phyloP scores from a whole-genome alignment of 2,888 invertebrate genomes.

The Xanthorhoe designata region DNA sequence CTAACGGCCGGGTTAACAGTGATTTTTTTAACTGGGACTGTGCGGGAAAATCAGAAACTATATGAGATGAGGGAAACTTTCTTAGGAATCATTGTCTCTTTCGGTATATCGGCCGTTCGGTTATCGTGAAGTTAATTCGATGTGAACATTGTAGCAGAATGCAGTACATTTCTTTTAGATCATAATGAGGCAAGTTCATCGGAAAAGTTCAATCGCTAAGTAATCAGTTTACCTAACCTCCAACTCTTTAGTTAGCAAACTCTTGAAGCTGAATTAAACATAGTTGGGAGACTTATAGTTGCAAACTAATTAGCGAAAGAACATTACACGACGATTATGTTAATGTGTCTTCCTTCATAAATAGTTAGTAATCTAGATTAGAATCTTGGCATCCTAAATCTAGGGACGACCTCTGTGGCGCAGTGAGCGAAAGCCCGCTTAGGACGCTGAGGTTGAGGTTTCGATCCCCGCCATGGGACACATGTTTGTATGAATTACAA shows the following conservation, averaged over 20 bases:
- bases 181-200: neutral
- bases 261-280: constrained; percentile 5
- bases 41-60: too few relatives aligned
- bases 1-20: neutral
- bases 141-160: neutral
- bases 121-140: too few relatives aligned
- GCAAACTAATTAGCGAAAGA: constrained; percentile 26
- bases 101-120: too few relatives aligned
- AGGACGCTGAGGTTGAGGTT: too few relatives aligned
- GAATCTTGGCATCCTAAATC: neutral
- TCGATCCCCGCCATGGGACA: too few relatives aligned
- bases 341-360: constrained; percentile 12
- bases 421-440: too few relatives aligned
- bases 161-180: neutral
- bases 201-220: constrained; percentile 21
- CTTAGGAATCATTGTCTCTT: too few relatives aligned
- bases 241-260: constrained; percentile 5
- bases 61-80: too few relatives aligned
- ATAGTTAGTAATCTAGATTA: neutral
- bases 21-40: too few relatives aligned
- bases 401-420: too few relatives aligned
- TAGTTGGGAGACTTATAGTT: constrained; percentile 17
- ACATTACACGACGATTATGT: constrained; percentile 17
- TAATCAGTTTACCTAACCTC: neutral
- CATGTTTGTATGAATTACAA: too few relatives aligned